Evolutionary conservation across 1,140 invertebrate species (phyloP).

Genomic region (Agrypnia vestita): DNA sequence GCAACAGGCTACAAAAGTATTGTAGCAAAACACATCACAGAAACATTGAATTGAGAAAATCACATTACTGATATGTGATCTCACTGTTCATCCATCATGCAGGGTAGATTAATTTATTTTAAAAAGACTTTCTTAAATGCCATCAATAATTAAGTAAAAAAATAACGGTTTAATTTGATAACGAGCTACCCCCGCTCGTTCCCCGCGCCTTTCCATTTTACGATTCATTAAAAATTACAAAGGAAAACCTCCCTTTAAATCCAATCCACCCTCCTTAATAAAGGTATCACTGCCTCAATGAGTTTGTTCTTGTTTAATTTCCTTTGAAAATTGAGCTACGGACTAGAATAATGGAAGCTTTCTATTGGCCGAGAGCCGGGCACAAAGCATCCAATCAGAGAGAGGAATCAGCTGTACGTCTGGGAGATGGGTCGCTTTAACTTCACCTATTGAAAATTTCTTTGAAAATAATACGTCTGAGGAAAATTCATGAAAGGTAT

Average conservation of each 20-base stretch:
- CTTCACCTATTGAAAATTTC: conserved; percentile 41
- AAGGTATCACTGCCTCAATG: conserved; percentile 45
- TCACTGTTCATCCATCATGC: no score
- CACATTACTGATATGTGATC: no score
- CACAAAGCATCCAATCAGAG: conserved; percentile 50
- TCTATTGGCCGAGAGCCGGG: conserved; percentile 42
- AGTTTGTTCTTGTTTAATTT: conserved; percentile 48
- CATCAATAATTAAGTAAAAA: conserved; percentile 21
- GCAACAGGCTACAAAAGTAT: no score
- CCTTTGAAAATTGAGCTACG: conserved; percentile 49
- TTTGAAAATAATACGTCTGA: conserved; percentile 19
- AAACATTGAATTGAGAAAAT: no score
- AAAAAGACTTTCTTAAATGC: not conserved
- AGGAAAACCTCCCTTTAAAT: conserved; percentile 35
- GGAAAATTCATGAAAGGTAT: conserved; percentile 16
- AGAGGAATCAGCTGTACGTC: conserved; percentile 20
- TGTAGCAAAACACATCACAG: no score
- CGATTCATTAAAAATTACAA: conserved; percentile 53
- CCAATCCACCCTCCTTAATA: conserved; percentile 37
- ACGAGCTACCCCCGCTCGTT: conserved; percentile 26
- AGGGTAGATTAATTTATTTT: no score
- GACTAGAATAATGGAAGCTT: conserved; percentile 36
- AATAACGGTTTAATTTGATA: conserved; percentile 43
- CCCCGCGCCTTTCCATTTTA: conserved; percentile 35
- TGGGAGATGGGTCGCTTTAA: conserved; percentile 32